Conservation (phyloP, 2,888 invertebrate species). For the Cepaea hortensis region DNA sequence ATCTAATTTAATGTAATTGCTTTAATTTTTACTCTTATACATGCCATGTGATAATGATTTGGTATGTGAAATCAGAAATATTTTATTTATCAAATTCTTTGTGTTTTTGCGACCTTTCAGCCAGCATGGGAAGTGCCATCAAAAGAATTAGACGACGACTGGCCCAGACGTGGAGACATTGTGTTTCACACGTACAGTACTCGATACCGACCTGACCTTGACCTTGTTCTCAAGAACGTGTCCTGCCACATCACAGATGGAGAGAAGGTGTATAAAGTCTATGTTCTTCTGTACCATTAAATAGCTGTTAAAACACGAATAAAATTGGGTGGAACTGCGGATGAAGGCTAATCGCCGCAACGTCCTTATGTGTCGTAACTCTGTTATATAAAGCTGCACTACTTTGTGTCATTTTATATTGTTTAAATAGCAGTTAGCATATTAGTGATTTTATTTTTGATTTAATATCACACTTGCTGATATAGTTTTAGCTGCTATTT, state of each 20-base stretch:
- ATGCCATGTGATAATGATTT: too few relatives aligned
- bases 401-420: background rate
- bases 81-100: background rate
- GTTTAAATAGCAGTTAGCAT: background rate
- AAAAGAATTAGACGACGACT: conserved; percentile 54
- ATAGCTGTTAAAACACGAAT: background rate
- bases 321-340: background rate
- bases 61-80: background rate
- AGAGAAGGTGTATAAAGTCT: conserved; percentile 68
- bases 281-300: background rate
- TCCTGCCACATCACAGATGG: conserved; percentile 66
- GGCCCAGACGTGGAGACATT: conserved; percentile 67
- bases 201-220: conserved; percentile 63
- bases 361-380: background rate
- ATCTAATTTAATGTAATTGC: too few relatives aligned
- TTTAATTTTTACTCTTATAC: too few relatives aligned
- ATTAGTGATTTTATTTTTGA: too few relatives aligned
- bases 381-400: too few relatives aligned
- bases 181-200: conserved; percentile 60
- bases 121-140: conserved; percentile 56
- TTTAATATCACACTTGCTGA: too few relatives aligned
- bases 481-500: too few relatives aligned
- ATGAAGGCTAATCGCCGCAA: background rate
- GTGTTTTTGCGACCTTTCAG: conserved; percentile 45
- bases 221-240: conserved; percentile 68